Conservation (phyloP, 92 coral and sea anemone genomes). For the Parazoanthus atlanticus region DNA sequence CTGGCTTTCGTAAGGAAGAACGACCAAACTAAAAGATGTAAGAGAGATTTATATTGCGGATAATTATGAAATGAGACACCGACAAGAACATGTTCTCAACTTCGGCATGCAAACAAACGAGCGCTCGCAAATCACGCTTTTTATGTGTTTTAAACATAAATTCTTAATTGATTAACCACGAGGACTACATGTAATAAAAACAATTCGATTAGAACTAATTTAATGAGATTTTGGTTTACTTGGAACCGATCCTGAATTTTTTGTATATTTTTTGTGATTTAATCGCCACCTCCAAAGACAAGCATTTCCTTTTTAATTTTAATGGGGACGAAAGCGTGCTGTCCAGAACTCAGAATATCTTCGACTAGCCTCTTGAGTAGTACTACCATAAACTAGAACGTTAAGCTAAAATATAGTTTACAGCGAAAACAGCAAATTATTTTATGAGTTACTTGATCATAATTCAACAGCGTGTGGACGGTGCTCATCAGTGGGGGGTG, state of each 20-base stretch:
- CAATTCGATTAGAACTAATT: background rate
- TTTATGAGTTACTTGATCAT: background rate
- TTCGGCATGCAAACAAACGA: conserved; percentile 44
- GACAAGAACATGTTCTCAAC: conserved; percentile 26
- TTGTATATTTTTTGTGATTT: conserved; percentile 11
- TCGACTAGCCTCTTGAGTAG: background rate
- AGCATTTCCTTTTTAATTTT: conserved; percentile 15
- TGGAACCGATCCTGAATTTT: conserved; percentile 24
- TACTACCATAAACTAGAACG: too few relatives aligned
- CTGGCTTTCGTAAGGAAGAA: background rate
- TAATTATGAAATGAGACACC: conserved; percentile 38
- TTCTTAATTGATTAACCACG: background rate
- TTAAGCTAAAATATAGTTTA: background rate
- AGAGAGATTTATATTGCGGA: background rate
- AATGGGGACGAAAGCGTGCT: background rate
- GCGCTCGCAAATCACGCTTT: conserved; percentile 6
- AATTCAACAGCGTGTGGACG: background rate
- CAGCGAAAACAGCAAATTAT: background rate
- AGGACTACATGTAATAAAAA: background rate
- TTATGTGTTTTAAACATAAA: background rate
- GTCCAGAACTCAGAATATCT: background rate
- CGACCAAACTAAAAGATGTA: background rate
- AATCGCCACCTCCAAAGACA: background rate
- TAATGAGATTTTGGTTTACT: background rate
- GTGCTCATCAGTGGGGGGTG: background rate